Evolutionary conservation across 2,888 invertebrate genomes (phyloP), one percentile per base, ranked within the genome.

Genomic region (Heliconius erato): DNA sequence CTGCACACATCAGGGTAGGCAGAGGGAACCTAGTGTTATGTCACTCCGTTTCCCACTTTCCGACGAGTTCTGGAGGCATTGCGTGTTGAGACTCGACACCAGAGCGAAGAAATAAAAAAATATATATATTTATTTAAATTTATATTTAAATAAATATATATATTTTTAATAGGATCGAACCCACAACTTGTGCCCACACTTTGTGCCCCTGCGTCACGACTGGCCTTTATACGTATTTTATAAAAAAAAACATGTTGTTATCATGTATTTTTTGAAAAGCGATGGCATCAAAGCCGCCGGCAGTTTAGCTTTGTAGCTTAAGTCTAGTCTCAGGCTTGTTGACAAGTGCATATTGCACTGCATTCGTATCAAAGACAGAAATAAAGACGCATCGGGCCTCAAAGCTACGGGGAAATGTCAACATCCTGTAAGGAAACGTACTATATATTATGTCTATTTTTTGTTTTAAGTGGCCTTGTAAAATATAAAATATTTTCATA

Each of bases 261-360:
- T 16, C 26, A 59, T 74, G 68, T 49, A 74, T 82, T 71, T 79
- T 79, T 68, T 82, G 74, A 54, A 81, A 77, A 81, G 76, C 81
- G 81, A 81, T 81, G 63, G 79, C 80, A 83, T 85, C 83, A 85
- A 85, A 85, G 84, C 84, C 74, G 63, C 54, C 59, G 83, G 83
- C 80, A 72, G 82, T 71, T 81, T 82, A 82, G 82, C 88, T 86
- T 89, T 88, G 87, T 87, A 86, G 85, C 86, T 84, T 86, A 89
- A 90, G 90, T 90, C 71, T 28, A 71, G 71, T 90, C 80, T 86
- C 80, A 81, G 83, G 79, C 72, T 82, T 83, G 91, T 92, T 93
- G 91, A 89, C 92, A 87, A 89, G 89, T 85, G 90, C 89, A 91
- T 92, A 92, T 93, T 93, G 92, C 93, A 85, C 85, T 84, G 88